Evolutionary conservation across 2,888 invertebrate genomes (phyloP).

Genomic region (Orthosia gracilis): DNA sequence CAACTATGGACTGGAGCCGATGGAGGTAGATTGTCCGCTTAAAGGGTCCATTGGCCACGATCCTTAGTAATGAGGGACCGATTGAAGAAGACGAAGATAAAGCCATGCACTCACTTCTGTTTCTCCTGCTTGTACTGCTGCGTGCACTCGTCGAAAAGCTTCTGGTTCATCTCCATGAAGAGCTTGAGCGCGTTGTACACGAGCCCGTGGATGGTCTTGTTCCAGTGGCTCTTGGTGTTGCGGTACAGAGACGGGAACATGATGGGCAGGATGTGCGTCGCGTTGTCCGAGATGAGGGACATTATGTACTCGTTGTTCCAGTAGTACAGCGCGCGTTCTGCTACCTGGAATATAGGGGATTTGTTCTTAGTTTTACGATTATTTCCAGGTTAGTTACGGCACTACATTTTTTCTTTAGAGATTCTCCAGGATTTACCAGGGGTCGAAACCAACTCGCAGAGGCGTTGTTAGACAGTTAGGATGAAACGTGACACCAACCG

Average conservation of each 20-base stretch:
- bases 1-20: too few relatives aligned
- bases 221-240: slow-evolving; percentile 99
- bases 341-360: slow-evolving; percentile 93
- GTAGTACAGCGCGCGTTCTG: slow-evolving; percentile 99
- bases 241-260: slow-evolving; percentile 99
- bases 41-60: too few relatives aligned
- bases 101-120: slow-evolving; percentile 92
- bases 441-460: too few relatives aligned
- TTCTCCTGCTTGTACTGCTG: slow-evolving; percentile 97
- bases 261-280: slow-evolving; percentile 99
- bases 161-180: slow-evolving; percentile 99
- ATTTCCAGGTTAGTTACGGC: too few relatives aligned
- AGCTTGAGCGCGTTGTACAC: slow-evolving; percentile 99
- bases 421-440: too few relatives aligned
- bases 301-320: slow-evolving; percentile 99
- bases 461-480: too few relatives aligned
- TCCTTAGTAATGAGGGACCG: too few relatives aligned
- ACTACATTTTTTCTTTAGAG: too few relatives aligned
- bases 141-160: slow-evolving; percentile 99
- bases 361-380: background rate
- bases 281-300: slow-evolving; percentile 99
- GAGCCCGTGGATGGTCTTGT: slow-evolving; percentile 99
- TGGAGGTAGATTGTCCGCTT: too few relatives aligned
- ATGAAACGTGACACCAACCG: too few relatives aligned
- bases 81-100: too few relatives aligned